These are phyloP conservation scores for Coremacera marginata DNA, from an alignment of 2,888 invertebrate genomes.

Conservation along the genomic window DNA sequence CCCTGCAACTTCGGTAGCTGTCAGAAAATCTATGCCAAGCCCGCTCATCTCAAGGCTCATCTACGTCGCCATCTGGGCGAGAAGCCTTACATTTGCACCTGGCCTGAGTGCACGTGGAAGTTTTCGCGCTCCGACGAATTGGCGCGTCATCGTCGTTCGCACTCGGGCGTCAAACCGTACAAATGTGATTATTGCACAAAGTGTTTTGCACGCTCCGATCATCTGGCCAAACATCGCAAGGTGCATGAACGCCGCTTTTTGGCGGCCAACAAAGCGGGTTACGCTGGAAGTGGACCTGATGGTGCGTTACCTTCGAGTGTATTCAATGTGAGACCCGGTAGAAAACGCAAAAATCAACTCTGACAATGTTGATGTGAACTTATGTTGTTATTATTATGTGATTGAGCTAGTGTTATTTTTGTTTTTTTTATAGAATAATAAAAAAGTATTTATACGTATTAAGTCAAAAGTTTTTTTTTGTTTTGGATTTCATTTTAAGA, in stretches of 20 bases:
- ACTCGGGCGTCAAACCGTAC: constrained; percentile 95
- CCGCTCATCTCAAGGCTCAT: constrained; percentile 91
- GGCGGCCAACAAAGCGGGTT: constrained; percentile 61
- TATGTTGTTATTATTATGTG: background rate
- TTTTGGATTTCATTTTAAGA: no score
- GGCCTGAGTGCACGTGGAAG: constrained; percentile 89
- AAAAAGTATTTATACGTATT: no score
- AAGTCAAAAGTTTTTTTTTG: no score
- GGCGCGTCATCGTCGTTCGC: constrained; percentile 92
- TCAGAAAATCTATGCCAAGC: constrained; percentile 87
- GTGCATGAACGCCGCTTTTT: constrained; percentile 79
- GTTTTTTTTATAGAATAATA: no score
- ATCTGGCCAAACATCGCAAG: constrained; percentile 91
- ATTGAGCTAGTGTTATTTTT: background rate
- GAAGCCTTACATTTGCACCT: constrained; percentile 80
- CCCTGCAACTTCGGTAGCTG: constrained; percentile 80
- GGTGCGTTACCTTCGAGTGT: constrained; percentile 56
- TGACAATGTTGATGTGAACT: constrained; percentile 32
- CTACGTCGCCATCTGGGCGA: constrained; percentile 85
- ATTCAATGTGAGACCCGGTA: constrained; percentile 64
- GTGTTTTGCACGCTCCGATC: constrained; percentile 91
- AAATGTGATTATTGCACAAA: constrained; percentile 89
- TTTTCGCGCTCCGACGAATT: constrained; percentile 96
- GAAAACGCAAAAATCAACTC: constrained; percentile 65
- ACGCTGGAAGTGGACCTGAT: constrained; percentile 53